phyloP scores from a whole-genome alignment of 35 echinoderm and acorn worm species.

The Heliocidaris tuberculata region DNA sequence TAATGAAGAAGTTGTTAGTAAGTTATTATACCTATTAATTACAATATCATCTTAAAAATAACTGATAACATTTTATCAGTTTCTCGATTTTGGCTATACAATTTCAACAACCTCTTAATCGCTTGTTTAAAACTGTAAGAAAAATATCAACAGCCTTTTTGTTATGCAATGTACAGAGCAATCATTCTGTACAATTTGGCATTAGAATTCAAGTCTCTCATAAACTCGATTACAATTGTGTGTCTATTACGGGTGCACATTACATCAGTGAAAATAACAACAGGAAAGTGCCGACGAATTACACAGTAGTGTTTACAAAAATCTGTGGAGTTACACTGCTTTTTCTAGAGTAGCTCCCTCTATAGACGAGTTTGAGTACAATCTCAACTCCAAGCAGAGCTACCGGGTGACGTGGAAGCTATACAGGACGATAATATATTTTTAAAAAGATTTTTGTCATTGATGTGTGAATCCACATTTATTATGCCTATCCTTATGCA shows the following conservation, averaged over 20 bases:
- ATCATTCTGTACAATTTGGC: slow-evolving; percentile 10
- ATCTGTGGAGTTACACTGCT: neutral
- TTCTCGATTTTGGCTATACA: neutral
- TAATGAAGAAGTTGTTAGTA: slow-evolving; percentile 10
- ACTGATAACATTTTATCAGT: neutral
- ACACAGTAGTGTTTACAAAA: neutral
- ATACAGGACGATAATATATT: neutral
- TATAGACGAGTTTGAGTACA: neutral
- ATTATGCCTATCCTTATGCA: neutral
- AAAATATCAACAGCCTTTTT: slow-evolving; percentile 12
- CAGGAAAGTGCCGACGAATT: neutral
- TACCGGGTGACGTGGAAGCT: neutral
- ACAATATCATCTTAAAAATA: slow-evolving; percentile 19
- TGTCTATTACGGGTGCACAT: neutral
- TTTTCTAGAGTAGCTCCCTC: neutral
- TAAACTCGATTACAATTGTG: neutral
- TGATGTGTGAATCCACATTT: neutral
- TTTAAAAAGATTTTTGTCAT: neutral
- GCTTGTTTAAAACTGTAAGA: neutral
- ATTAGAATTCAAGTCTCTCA: slow-evolving; percentile 3
- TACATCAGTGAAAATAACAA: neutral
- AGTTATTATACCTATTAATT: slow-evolving; percentile 19
- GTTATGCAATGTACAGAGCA: neutral
- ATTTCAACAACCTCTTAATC: neutral
- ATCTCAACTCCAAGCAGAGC: neutral